Conservation (phyloP, 2,888 invertebrate species). For the Heliconius charithonia region DNA sequence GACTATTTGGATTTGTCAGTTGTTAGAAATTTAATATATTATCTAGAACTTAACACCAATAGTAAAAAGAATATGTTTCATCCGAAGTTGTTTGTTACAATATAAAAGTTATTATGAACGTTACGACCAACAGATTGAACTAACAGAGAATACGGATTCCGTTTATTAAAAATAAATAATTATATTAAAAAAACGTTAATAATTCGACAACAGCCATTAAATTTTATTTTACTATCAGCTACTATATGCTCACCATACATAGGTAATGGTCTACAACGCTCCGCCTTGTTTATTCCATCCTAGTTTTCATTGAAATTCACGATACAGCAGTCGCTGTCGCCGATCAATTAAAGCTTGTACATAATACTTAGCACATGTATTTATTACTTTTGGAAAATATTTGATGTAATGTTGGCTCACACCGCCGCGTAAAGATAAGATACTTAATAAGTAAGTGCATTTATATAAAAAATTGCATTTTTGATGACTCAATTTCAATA, state of each 20-base stretch:
- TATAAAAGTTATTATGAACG: no score
- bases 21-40: no score
- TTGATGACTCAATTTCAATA: constrained; percentile 16
- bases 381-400: constrained; percentile 21
- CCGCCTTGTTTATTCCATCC: constrained; percentile 7
- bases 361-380: constrained; percentile 9
- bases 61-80: no score
- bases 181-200: neutral
- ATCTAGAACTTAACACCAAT: no score
- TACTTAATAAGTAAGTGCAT: constrained; percentile 7
- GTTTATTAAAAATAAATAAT: no score
- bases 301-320: constrained; percentile 1
- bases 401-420: constrained; percentile 21
- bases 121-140: no score
- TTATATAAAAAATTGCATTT: constrained; percentile 11
- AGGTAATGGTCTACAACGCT: neutral
- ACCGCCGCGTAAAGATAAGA: constrained; percentile 13
- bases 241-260: neutral
- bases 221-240: neutral
- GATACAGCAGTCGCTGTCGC: neutral
- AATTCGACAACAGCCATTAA: neutral
- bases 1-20: no score
- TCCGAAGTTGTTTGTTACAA: no score
- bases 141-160: no score
- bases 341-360: constrained; percentile 22